phyloP scores from a whole-genome alignment of 2,888 invertebrate genomes.

The Aspidapion aeneum region DNA sequence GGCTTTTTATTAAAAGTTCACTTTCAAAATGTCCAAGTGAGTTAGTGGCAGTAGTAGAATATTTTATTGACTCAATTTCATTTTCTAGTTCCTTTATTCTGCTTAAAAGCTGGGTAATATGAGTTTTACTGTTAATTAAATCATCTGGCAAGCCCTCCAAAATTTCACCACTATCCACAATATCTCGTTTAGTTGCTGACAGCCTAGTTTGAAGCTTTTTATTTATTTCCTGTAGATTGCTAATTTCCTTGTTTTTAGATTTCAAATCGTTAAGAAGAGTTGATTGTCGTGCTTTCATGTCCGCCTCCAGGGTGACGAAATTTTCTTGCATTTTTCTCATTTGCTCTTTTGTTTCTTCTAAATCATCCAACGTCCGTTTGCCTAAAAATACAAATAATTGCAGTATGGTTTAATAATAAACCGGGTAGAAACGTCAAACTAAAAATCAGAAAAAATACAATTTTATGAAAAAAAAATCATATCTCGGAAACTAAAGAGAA shows the following conservation, averaged over 20 bases:
- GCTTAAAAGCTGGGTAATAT: background rate
- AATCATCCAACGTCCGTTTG: conserved; percentile 65
- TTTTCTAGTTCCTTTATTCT: background rate
- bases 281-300: conserved; percentile 58
- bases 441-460: no score
- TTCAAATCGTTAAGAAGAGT: conserved; percentile 37
- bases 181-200: background rate
- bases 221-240: conserved; percentile 33
- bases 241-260: conserved; percentile 37
- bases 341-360: conserved; percentile 77
- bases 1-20: background rate
- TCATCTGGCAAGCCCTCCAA: background rate
- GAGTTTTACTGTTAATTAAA: background rate
- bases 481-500: no score
- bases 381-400: no score
- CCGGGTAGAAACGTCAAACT: no score
- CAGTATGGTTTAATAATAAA: no score
- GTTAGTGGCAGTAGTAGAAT: background rate
- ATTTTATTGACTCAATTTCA: conserved; percentile 15
- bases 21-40: background rate
- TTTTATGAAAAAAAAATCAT: no score
- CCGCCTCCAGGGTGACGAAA: conserved; percentile 65
- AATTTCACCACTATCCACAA: background rate
- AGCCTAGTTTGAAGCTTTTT: conserved; percentile 14
- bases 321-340: conserved; percentile 79